These are phyloP conservation scores for Vanessa atalanta DNA, from an alignment of 1,140 invertebrate genomes.

Conservation along the genomic window DNA sequence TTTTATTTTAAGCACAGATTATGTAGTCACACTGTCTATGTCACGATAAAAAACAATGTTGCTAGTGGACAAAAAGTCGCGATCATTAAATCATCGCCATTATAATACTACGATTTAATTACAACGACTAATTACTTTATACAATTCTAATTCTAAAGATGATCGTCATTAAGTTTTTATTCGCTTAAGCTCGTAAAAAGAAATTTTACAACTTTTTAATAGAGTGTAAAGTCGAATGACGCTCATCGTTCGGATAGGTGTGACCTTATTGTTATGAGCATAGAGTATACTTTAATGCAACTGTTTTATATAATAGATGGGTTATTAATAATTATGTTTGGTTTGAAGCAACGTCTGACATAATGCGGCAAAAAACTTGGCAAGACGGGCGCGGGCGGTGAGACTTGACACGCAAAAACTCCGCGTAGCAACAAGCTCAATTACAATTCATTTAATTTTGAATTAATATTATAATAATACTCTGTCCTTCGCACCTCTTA, in stretches of 20 bases:
- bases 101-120: not conserved
- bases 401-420: conserved; percentile 7
- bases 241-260: not conserved
- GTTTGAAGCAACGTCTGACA: conserved; percentile 39
- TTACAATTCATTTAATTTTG: not conserved
- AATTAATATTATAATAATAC: too few relatives aligned
- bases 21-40: not conserved
- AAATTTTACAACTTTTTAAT: conserved; percentile 1
- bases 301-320: not conserved
- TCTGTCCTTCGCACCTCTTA: too few relatives aligned
- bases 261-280: not conserved
- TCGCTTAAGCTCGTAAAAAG: not conserved
- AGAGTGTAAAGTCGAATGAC: not conserved
- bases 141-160: not conserved
- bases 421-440: conserved; percentile 6
- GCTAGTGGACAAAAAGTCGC: not conserved
- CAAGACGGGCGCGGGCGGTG: conserved; percentile 5
- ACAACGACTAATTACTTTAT: not conserved
- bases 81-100: not conserved
- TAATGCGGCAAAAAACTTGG: conserved; percentile 51
- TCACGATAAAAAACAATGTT: not conserved
- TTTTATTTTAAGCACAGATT: not conserved
- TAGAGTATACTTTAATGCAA: not conserved
- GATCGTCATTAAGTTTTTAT: not conserved
- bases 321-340: conserved; percentile 26